phyloP scores from a whole-genome alignment of 1,140 invertebrate genomes.

The Eumaeus atala region DNA sequence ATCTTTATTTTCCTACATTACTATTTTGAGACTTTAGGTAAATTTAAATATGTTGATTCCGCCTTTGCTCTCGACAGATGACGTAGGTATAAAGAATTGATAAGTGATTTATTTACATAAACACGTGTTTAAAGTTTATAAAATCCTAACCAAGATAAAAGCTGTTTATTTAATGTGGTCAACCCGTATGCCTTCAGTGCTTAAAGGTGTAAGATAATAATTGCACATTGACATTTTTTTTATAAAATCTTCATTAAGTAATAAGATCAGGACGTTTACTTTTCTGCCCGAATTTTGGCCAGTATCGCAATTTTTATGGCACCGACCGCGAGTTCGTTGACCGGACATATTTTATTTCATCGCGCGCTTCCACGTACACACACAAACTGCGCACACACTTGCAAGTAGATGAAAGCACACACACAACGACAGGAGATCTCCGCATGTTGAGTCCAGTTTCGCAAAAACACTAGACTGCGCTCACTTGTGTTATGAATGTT shows the following conservation, averaged over 20 bases:
- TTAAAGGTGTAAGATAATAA: background rate
- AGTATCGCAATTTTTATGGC: slow-evolving; percentile 73
- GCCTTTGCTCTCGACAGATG: background rate
- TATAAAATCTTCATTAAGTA: slow-evolving; percentile 19
- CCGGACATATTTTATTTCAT: slow-evolving; percentile 74
- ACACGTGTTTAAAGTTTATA: too few species aligned
- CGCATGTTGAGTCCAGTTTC: slow-evolving; percentile 62
- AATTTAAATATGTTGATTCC: slow-evolving; percentile 1
- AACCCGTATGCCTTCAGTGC: background rate
- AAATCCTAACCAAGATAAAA: too few species aligned
- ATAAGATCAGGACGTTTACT: slow-evolving; percentile 31
- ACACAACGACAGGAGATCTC: slow-evolving; percentile 49
- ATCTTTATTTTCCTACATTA: too few species aligned
- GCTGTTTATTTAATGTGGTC: background rate
- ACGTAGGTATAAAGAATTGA: background rate
- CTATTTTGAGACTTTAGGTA: too few species aligned
- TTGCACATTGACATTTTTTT: slow-evolving; percentile 2
- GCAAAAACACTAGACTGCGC: slow-evolving; percentile 59
- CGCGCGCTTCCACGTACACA: slow-evolving; percentile 71
- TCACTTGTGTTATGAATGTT: slow-evolving; percentile 59
- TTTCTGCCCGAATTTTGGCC: slow-evolving; percentile 63
- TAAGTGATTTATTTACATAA: slow-evolving; percentile 7
- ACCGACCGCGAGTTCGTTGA: slow-evolving; percentile 69
- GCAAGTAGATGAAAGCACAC: slow-evolving; percentile 45
- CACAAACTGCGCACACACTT: slow-evolving; percentile 50